Evolutionary conservation across 2,797 vertebrate species (phyloP), one percentile per base, ranked within the genome.

Genomic region (Arctocebus calabarensis): DNA sequence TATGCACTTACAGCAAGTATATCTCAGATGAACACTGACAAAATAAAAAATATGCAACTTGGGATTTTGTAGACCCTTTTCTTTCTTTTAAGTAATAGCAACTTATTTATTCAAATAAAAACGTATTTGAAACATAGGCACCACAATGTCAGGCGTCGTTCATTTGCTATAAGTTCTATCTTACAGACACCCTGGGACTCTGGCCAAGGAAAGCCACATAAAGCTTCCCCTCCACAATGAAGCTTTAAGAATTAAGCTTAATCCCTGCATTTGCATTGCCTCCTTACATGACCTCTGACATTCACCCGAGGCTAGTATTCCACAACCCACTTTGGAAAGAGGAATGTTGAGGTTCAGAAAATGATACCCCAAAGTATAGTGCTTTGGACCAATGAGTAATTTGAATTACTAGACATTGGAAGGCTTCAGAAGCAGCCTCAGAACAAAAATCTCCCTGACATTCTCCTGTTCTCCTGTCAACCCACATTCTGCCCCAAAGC

Each of bases 61-160:
- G 29, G 34, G 61, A 85, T 95, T 88, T 79, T 75, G 71, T 40
- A 91, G 29, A 66, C 17, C 10, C 27, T 59, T 84, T 84, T 6
- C 3, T 78, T 95, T 92, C 52, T 78, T 52, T 45, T 87, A 95
- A 90, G 62, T 11, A 27, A 25, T 45, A 7, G 23, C 0, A n/a
- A 43, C 3, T 9, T 93, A 68, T 48, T 40, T 88, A 73, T 91
- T 78, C 52, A 92, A 88, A 66, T 34, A 81, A 59, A 81, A 94
- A 89, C 25, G 70, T 66, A 25, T 29, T 66, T 66, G 64, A 71
- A 73, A 45, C 7, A 34, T 59, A 83, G 61, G 84, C 32, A 16
- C 71, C 64, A 14, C 68, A 32, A 79, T 61, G 34, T 57, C 14
- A 37, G 64, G 32, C 4, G 61, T 37, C 29, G 25, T 52, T 84